A percentile compares a stretch with the other conserved stretches of the same genome.
Conservation (phyloP, 2,113 vertebrate genomes). For the Atlantisia rogersi region DNA sequence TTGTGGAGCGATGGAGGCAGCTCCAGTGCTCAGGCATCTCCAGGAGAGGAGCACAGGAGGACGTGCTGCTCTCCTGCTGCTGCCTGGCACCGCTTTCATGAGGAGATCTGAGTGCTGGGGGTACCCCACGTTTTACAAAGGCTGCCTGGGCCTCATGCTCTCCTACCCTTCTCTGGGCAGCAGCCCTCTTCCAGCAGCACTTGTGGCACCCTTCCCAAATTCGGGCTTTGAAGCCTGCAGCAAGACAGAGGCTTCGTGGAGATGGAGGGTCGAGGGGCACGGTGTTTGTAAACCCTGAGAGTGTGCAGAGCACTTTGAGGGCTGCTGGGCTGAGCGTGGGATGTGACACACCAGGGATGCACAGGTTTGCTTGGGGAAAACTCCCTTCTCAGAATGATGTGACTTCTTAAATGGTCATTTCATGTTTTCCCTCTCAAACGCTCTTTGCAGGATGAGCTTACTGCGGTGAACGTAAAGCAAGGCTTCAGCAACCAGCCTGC, state of each 20-base stretch:
- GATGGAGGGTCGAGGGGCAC: not conserved
- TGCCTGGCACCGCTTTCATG: not conserved
- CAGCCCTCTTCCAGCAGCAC: not conserved
- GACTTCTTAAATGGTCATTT: not conserved
- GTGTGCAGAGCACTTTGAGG: not conserved
- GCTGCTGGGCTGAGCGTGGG: not conserved
- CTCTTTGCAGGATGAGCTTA: slow-evolving; percentile 78
- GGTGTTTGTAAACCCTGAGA: fast-evolving
- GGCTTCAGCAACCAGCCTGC: slow-evolving; percentile 82
- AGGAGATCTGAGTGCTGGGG: not conserved
- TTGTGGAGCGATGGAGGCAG: not conserved
- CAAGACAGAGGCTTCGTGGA: not conserved
- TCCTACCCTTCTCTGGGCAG: not conserved
- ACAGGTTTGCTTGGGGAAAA: not conserved
- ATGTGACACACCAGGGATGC: not conserved
- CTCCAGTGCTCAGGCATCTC: too few species aligned
- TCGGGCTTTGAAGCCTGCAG: not conserved
- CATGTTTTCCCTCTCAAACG: not conserved
- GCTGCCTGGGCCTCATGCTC: not conserved
- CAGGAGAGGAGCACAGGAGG: not conserved
- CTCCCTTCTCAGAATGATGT: not conserved
- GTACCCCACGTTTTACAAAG: not conserved
- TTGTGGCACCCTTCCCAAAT: not conserved
- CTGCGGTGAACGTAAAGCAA: slow-evolving; percentile 81
- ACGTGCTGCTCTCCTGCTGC: not conserved